Evolutionary conservation across 2,113 vertebrate genomes (phyloP).

Genomic region (Atherinomorus stipes): DNA sequence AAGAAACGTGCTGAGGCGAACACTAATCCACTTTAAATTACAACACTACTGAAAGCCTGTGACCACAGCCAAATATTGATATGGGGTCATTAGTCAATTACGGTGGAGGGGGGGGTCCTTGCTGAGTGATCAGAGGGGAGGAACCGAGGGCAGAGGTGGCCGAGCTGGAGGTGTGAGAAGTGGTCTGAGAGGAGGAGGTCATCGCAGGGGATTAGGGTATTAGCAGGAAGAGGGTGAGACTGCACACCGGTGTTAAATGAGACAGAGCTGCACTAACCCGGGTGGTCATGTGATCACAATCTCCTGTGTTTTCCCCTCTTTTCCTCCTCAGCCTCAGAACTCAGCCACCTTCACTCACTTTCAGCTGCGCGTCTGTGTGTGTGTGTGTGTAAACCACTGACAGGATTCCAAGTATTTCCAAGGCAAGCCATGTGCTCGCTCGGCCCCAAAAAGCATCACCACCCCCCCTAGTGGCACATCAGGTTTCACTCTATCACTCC

Average conservation of each 20-base stretch:
- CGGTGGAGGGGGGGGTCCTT: constrained; percentile 53
- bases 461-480: constrained; percentile 82
- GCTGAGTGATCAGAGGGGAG: constrained; percentile 63
- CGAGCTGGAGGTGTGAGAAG: constrained; percentile 53
- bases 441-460: constrained; percentile 66
- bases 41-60: constrained; percentile 79
- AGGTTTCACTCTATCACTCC: constrained; percentile 27
- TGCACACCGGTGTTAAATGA: constrained; percentile 30
- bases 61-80: constrained; percentile 83
- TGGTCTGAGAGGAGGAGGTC: constrained; percentile 57
- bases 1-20: constrained; percentile 82
- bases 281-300: constrained; percentile 35
- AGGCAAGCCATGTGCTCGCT: constrained; percentile 27
- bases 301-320: background rate
- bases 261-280: constrained; percentile 26
- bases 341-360: background rate
- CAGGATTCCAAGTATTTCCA: constrained; percentile 32
- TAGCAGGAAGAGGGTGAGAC: constrained; percentile 54
- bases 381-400: constrained; percentile 29
- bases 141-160: constrained; percentile 58
- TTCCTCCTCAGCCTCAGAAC: constrained; percentile 9
- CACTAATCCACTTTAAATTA: constrained; percentile 84
- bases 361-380: background rate
- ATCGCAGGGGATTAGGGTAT: constrained; percentile 59
- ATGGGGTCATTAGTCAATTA: constrained; percentile 83